Percentiles rank a stretch among this genome's conserved stretches.
Evolutionary conservation across 1,140 invertebrate genomes (phyloP).

Genomic region (Drosophila varians): DNA sequence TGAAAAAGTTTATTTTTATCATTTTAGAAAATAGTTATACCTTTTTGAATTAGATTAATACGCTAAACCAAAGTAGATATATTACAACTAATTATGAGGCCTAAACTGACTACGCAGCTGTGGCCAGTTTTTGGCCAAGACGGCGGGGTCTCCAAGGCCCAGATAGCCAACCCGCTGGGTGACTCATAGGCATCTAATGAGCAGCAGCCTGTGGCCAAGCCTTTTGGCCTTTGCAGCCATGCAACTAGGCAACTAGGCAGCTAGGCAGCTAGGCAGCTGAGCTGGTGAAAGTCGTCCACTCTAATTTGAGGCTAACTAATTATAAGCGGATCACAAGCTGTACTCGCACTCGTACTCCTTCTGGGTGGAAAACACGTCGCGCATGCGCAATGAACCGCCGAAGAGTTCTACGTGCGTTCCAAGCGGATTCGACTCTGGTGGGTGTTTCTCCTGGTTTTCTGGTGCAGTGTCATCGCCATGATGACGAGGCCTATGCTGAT

Average conservation of each 20-base stretch:
- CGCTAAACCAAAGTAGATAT: constrained; percentile 32
- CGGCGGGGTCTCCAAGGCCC: constrained; percentile 40
- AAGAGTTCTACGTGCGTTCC: constrained; percentile 68
- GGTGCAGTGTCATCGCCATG: constrained; percentile 53
- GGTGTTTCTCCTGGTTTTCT: constrained; percentile 43
- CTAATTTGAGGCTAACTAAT: constrained; percentile 68
- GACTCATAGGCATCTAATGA: constrained; percentile 73
- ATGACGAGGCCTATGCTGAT: constrained; percentile 17
- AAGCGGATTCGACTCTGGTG: constrained; percentile 70
- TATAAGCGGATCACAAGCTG: constrained; percentile 58
- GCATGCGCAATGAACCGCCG: constrained; percentile 71
- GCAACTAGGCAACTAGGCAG: background rate
- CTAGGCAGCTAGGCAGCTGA: background rate
- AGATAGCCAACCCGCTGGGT: constrained; percentile 46
- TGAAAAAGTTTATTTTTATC: too few species aligned
- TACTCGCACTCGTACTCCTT: constrained; percentile 13
- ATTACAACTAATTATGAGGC: constrained; percentile 72
- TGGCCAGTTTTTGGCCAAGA: constrained; percentile 53
- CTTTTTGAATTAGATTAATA: too few species aligned
- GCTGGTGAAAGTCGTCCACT: constrained; percentile 70
- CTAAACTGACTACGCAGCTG: constrained; percentile 61
- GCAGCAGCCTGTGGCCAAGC: constrained; percentile 30
- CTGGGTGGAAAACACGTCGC: constrained; percentile 43
- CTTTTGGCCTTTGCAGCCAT: constrained; percentile 6
- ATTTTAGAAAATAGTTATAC: too few species aligned